Base-by-base conservation (phyloP, 2,888 invertebrate species). In the Crossocerus cetratus region DNA sequence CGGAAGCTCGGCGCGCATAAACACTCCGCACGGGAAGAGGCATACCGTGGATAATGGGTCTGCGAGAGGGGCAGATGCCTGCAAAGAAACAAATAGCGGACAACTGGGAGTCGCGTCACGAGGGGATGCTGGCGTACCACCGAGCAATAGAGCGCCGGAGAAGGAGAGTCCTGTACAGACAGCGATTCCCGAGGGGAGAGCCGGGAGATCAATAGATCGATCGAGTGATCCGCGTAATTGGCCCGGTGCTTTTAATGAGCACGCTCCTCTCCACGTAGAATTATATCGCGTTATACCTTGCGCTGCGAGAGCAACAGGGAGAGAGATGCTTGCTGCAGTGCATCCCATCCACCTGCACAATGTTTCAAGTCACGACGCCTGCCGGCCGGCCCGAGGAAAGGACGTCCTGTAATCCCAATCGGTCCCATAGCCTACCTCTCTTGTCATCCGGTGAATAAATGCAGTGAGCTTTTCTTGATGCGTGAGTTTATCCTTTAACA, bases 201-300 rank as follows among this genome's bases (percentile, higher is more conserved):
- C 49, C 49, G 14, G 49, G 49, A 49, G 49, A 16, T 49, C 14
- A 49, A 14, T 14, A 49, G 58, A 14, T 22, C 70, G 65, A 62
- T 65, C 65, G 70, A 70, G n/a, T 54, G 61, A 65, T 56, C 61
- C 65, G 65, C 54, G 62, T 67, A 67, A 72, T 72, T 67, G 67
- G 63, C 45, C 32, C 67, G 62, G 42, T 55, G 62, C 63, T 57
- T 57, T 63, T 69, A 69, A 69, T 63, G 68, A 69, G 69, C 64
- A 32, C 54, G 55, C 42, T 69, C 23, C 53, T 45, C 18, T 23
- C 32, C 49, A 53, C 42, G 57, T 58, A 42, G 57, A 58, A 69
- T 69, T 69, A 68, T 68, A 69, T 63, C 68, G 62, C 57, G 22
- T 59, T 59, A 59, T 65, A 60, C 22, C 49, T 59, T 53, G 59